These are phyloP conservation scores for Apostichopus parvimensis DNA, from an alignment of 35 echinoderm and acorn worm species.

Conservation along the genomic window DNA sequence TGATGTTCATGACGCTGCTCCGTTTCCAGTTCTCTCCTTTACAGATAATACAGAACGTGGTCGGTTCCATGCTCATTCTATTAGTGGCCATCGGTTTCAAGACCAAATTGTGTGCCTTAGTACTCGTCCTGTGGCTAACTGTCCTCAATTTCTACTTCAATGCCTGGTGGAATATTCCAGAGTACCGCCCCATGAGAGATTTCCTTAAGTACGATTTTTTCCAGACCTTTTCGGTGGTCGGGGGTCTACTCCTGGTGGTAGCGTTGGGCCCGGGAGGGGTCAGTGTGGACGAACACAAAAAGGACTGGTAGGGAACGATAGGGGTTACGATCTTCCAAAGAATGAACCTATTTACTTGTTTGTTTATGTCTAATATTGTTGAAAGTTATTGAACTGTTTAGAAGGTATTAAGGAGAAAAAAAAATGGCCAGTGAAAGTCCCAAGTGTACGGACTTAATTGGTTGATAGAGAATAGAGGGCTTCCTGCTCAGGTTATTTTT, in stretches of 20 bases:
- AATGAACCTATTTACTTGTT: constrained; percentile 38
- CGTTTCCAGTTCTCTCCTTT: constrained; percentile 83
- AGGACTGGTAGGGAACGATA: constrained; percentile 77
- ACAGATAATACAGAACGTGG: constrained; percentile 85
- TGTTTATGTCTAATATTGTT: constrained; percentile 1
- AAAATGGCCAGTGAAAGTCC: neutral
- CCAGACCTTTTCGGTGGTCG: constrained; percentile 98
- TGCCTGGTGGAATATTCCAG: constrained; percentile 98
- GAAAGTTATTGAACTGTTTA: neutral
- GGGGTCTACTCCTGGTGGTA: constrained; percentile 86
- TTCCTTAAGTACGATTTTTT: constrained; percentile 99
- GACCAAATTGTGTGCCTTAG: constrained; percentile 90
- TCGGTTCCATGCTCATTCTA: constrained; percentile 87
- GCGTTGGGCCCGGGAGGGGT: constrained; percentile 94
- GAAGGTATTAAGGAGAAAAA: neutral
- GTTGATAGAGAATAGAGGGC: neutral
- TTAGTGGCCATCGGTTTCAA: constrained; percentile 96
- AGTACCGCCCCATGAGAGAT: constrained; percentile 94
- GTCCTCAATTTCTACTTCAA: constrained; percentile 96
- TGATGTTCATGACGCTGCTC: constrained; percentile 99
- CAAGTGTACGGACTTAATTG: neutral
- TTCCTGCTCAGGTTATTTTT: neutral
- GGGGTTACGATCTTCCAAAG: constrained; percentile 14
- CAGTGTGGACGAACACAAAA: constrained; percentile 99
- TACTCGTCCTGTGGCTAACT: constrained; percentile 95